Evolutionary conservation across 2,113 vertebrate genomes (phyloP), one percentile per base, ranked within the genome.

Genomic region (Nasalis larvatus): DNA sequence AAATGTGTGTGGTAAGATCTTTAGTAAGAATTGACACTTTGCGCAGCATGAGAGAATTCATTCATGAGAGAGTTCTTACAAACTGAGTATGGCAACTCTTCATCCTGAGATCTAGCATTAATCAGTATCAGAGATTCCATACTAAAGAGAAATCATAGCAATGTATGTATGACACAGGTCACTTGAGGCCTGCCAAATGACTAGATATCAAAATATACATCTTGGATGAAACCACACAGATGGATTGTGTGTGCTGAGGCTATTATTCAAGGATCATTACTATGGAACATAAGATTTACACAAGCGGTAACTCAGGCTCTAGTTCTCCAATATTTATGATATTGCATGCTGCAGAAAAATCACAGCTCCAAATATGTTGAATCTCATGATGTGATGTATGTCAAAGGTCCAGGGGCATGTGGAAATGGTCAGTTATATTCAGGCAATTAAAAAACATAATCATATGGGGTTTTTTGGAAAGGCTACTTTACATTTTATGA

Each of bases 61-160:
- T 45, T 45, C 74, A 49, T 30, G 74, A 77, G 40, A 18, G 16
- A 47, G 27, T 63, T 63, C 60, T 30, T 63, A 63, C 60, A 63
- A 30, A 74, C 12, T 45, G 42, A 77, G 16, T 45, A 18, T 45
- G 45, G 45, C 8, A 52, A 78, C 17, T 42, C 74, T 47, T 10
- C 74, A 30, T 78, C 30, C 35, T 49, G 7, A 56, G 54, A 88
- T 47, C 52, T 16, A 45, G 63, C 14, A 16, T 77, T 45, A 52
- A 8, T 42, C 52, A 80, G 21, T 78, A 54, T 77, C 84, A 97
- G 77, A 94, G 93, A 52, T 89, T 96, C 47, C 66, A 77, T 23
- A 52, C 80, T 76, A 30, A 45, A 74, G 40, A 56, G 45, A 82
- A 69, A 23, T n/a, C 21, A 21, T 35, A 17, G 16, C 47, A 27